Base-by-base conservation (phyloP, 2,888 invertebrate genomes). In the Leptopilina drosophilae region DNA sequence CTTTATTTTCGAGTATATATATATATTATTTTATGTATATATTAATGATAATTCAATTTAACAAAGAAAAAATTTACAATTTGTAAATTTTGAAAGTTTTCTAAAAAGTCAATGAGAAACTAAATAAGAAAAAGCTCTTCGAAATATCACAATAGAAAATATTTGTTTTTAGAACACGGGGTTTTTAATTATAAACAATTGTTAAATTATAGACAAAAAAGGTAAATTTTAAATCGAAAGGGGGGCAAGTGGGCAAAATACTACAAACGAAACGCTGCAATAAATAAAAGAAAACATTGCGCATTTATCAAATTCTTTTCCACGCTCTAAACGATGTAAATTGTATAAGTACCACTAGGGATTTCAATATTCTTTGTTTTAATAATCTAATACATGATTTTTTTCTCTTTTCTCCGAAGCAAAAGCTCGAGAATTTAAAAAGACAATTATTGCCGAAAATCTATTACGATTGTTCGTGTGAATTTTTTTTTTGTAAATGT, bases 401-500 rank as follows among this genome's bases (percentile, higher is more conserved):
- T 53, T 26, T 5, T 42, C 8, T 8, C 42, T 15, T 46, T 76
- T 49, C 49, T 15, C 64, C 62, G 40, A 56, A 62, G 76, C 62
- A 62, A 20, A 64, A 56, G 76, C 76, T 76, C 40, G 42, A 15
- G 5, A 69, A 69, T 12, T 20, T 53, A 49, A 11, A 20, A 69
- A 69, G 26, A 69, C 69, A 53, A 69, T 26, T 64, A 14, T 69
- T 53, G 4, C 12, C 49, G 11, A 49, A 49, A 20, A 69, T 20
- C 53, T 69, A 53, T 69, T 69, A 69, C 46, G 69, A 69, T 53
- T 53, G 14, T 69, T 49, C 26, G 20, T 26, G 40, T 46, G 62
- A 56, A 33, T 33, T 33, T 33, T 86, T 11, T 49, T 49, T 49
- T 49, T 11, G 33, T 33, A 49, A 49, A 49, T 49, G 49, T 49